These are phyloP conservation scores for Nephrotoma flavescens DNA, from an alignment of 2,888 invertebrate species.

Conservation along the genomic window DNA sequence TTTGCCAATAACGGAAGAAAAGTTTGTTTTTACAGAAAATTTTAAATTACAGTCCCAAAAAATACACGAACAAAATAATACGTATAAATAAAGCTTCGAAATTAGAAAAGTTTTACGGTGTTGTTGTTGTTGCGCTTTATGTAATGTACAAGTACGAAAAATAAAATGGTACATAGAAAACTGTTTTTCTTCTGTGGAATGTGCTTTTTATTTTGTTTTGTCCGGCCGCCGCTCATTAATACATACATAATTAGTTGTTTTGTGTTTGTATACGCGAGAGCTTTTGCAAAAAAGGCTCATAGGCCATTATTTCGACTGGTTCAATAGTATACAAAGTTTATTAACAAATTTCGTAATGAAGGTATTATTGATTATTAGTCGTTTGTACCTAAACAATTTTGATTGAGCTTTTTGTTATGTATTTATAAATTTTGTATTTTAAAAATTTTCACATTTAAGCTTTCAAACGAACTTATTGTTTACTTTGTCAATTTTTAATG, in stretches of 20 bases:
- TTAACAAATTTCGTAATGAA: too few relatives aligned
- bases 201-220: background rate
- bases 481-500: too few relatives aligned
- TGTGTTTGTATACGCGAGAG: background rate
- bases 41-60: background rate
- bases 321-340: too few relatives aligned
- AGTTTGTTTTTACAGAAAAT: background rate
- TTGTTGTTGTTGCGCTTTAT: background rate
- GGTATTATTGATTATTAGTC: too few relatives aligned
- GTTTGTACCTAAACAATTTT: too few relatives aligned
- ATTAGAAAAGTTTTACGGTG: background rate
- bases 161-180: background rate
- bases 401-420: too few relatives aligned
- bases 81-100: background rate
- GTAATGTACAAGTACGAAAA: background rate
- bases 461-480: too few relatives aligned
- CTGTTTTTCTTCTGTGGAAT: background rate
- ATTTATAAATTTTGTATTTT: too few relatives aligned
- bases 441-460: too few relatives aligned
- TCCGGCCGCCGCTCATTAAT: background rate
- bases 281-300: background rate
- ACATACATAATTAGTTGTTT: background rate
- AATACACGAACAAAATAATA: background rate
- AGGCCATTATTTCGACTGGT: too few relatives aligned
- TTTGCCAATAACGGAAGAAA: background rate